phyloP scores from a whole-genome alignment of 30 jellyfish, hydroid and myxozoan genomes.

The Sanderia malayensis region DNA sequence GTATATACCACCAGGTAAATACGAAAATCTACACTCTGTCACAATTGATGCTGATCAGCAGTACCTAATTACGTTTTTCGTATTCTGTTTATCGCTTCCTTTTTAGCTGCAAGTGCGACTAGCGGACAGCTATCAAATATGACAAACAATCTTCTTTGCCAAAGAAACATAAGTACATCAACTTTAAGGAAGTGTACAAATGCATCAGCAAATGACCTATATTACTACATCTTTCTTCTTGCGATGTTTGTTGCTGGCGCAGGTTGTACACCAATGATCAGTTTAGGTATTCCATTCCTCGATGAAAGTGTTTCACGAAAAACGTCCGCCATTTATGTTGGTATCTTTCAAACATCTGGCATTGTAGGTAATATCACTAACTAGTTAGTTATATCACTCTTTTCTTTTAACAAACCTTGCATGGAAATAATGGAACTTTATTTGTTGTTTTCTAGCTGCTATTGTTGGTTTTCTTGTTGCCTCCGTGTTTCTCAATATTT shows the following conservation, averaged over 20 bases:
- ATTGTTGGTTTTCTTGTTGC: constrained; percentile 44
- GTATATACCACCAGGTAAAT: constrained; percentile 55
- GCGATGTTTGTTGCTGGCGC: constrained; percentile 71
- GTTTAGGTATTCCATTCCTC: constrained; percentile 73
- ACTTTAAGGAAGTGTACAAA: constrained; percentile 15
- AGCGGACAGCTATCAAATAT: constrained; percentile 7
- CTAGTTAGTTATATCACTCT: no score
- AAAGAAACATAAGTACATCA: constrained; percentile 22
- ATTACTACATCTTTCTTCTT: constrained; percentile 31
- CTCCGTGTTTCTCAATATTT: constrained; percentile 31
- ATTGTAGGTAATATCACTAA: constrained; percentile 57
- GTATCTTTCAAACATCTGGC: constrained; percentile 57
- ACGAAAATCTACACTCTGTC: not conserved
- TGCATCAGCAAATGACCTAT: constrained; percentile 12
- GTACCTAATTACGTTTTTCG: not conserved
- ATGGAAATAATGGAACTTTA: no score
- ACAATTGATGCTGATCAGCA: not conserved
- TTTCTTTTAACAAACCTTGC: no score
- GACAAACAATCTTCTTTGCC: constrained; percentile 43
- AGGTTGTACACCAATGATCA: constrained; percentile 72
- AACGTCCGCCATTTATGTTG: constrained; percentile 66
- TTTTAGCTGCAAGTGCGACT: no score
- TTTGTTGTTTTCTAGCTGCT: constrained; percentile 46
- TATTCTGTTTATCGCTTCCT: not conserved
- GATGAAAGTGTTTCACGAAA: constrained; percentile 73